Base-by-base conservation (phyloP, 1,140 invertebrate genomes). In the Metopolophium dirhodum region DNA sequence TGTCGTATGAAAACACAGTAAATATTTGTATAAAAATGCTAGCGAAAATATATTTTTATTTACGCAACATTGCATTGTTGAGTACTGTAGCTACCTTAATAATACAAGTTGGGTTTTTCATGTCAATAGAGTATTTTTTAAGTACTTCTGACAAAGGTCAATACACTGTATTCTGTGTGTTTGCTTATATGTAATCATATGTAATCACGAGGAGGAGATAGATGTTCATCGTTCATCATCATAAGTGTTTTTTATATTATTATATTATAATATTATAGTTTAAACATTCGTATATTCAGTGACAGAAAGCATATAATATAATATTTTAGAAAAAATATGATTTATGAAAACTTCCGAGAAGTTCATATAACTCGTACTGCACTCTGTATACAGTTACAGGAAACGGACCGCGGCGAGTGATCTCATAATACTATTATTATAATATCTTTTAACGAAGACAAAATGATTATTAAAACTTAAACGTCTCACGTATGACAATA, bases 91-190 rank as follows among this genome's bases (percentile, higher is more conserved):
- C 61, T 90, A 57, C 35, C 35, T 57, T 90, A 57, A 57, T 30
- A 90, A 57, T 90, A 57, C 51, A 18, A 90, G 51, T 90, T 23
- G 51, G 88, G 35, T 57, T 90, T 90, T 90, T 90, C 51, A 35
- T 90, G 88, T 90, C 88, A 90, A 90, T 57, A 90, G 37, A 57
- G 35, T 57, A 90, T 90, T 90, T 90, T 88, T 57, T 90, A 90
- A 30, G 88, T 90, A 57, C 35, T 88, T 57, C 37, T 37, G 86
- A 37, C 51, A 54, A 90, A 90, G 35, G 51, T 35, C 51, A 54
- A 88, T 49, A 41, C 51, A 30, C 41, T 30, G 45, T 54, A 51
- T 41, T 90, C 57, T 41, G 57, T 26, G 1, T 54, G 87, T 51
- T 54, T 35, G 20, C 47, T 41, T 41, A 20, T 26, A n/a, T 35